These are phyloP conservation scores for Melanotaenia boesemani DNA, from an alignment of 2,797 vertebrate species.

Conservation along the genomic window DNA sequence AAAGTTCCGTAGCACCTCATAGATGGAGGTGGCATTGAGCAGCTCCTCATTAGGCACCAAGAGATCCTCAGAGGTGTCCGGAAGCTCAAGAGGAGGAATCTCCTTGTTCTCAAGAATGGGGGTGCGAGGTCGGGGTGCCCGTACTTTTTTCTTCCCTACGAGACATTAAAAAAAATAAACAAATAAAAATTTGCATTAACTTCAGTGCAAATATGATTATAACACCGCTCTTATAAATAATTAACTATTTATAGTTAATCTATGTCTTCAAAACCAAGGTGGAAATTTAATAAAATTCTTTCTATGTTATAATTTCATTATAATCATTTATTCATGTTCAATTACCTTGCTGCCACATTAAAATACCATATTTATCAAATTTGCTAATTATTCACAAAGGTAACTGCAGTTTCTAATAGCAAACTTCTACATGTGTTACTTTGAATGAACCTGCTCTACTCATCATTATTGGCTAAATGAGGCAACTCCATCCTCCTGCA, in stretches of 20 bases:
- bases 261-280: too few relatives aligned
- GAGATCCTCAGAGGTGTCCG: constrained; percentile 94
- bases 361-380: too few relatives aligned
- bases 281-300: too few relatives aligned
- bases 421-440: background rate
- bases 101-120: constrained; percentile 96
- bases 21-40: constrained; percentile 93
- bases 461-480: constrained; percentile 44
- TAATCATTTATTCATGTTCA: too few relatives aligned
- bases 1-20: constrained; percentile 97
- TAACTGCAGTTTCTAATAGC: background rate
- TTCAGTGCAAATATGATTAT: background rate
- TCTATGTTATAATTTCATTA: too few relatives aligned
- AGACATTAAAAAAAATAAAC: background rate
- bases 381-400: too few relatives aligned
- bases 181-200: background rate
- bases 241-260: background rate
- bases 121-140: constrained; percentile 90
- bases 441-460: constrained; percentile 21
- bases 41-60: constrained; percentile 93
- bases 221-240: too few relatives aligned
- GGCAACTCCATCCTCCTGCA: constrained; percentile 6
- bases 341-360: too few relatives aligned
- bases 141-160: constrained; percentile 89
- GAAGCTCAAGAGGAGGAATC: constrained; percentile 91